Conservation (phyloP, 2,113 vertebrate genomes). For the Pseudopodoces humilis region DNA sequence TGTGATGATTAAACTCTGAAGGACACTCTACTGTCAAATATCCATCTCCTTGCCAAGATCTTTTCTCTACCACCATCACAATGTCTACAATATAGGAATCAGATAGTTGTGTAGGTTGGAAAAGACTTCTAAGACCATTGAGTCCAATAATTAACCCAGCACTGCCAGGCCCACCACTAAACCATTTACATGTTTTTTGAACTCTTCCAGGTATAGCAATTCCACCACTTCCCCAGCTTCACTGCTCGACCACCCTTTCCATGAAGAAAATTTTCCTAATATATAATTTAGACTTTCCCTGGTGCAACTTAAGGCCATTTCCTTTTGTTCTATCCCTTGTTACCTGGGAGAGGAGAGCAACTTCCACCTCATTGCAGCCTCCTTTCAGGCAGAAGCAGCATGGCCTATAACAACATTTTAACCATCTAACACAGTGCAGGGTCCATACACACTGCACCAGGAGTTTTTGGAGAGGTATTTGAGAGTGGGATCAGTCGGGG, state of each 20-base stretch:
- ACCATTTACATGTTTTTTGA: neutral
- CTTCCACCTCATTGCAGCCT: accelerated
- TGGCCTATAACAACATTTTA: neutral
- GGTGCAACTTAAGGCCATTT: neutral
- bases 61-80: neutral
- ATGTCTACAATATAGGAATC: neutral
- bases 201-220: neutral
- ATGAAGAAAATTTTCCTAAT: neutral
- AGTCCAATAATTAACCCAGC: neutral
- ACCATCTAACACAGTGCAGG: neutral
- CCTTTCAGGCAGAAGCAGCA: neutral
- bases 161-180: neutral
- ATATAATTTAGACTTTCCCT: neutral
- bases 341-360: neutral
- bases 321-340: neutral
- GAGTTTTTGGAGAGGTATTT: neutral
- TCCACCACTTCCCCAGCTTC: neutral
- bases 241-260: neutral
- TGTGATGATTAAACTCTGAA: neutral
- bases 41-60: neutral
- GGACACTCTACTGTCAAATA: neutral
- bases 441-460: neutral
- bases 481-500: neutral
- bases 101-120: neutral
- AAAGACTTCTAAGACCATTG: neutral